Evolutionary conservation across 2,888 invertebrate species (phyloP), one percentile per base, ranked within the genome.

Genomic region (Micoletzkya japonica): DNA sequence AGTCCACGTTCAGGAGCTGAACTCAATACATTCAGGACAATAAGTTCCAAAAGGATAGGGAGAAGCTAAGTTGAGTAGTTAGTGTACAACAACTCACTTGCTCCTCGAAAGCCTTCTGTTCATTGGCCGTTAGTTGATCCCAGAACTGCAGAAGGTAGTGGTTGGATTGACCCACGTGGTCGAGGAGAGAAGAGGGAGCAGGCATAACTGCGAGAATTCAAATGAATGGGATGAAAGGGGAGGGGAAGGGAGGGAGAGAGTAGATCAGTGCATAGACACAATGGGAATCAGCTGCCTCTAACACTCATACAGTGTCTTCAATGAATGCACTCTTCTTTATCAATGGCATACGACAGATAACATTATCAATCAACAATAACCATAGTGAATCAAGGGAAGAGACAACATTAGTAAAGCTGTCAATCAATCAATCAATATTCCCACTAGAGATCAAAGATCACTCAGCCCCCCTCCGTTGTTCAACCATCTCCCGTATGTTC

Each of bases 81-180:
- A n/a, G n/a, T n/a, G n/a, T n/a, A n/a, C n/a, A n/a, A n/a, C n/a
- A n/a, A n/a, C 17, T 20, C 63, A 75, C 72, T 63, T 77, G 78
- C 1, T 59, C 7, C 14, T 17, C 44, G 7, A 78, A 57, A 26
- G 63, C 60, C 10, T 26, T 24, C 34, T 70, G 70, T 52, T 93
- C 90, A 66, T 90, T 88, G 52, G 90, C 89, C 32, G 87, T 88
- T 30, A 94, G 86, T 77, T 91, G 90, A 80, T 91, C 89, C 92
- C 92, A 94, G 87, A 91, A 93, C 80, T 90, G 89, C 37, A 94
- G 87, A 77, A 94, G 89, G 85, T 94, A 94, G 75, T 91, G 90
- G 88, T 94, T 94, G 70, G 90, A 90, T 24, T 68, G 37, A 1
- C 67, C 57, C n/a, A 68, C 57, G 10, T 49, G 56, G 10, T 32